Evolutionary conservation across 2,888 invertebrate genomes (phyloP), one percentile per base, ranked within the genome.

Genomic region (Spicauda simplicius): DNA sequence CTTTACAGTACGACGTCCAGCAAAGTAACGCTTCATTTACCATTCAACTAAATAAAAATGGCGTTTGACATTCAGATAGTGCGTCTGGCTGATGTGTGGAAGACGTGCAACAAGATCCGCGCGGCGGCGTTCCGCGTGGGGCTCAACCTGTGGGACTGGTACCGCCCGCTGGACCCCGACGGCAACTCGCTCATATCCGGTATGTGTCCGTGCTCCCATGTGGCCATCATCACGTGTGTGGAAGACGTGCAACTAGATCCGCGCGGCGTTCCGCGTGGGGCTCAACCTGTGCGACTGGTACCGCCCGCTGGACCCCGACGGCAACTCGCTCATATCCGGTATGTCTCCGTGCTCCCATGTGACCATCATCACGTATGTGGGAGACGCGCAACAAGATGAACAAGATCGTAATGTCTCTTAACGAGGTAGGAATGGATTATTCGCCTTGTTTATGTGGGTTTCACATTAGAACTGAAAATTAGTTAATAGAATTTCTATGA

Each of bases 341-440:
- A 77, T 20, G n/a, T n/a, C 37, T 12, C 37, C 37, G 25, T 25
- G 2, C 25, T 25, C 2, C 25, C 25, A 25, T 5, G 25, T 25
- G 3, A 4, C 3, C 25, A 25, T 25, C 25, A n/a, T n/a, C n/a
- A n/a, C n/a, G n/a, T 84, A 95, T 97, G 64, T 97, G 97, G 97
- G 94, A 96, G 80, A 96, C 96, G 25, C 96, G 96, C 89, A 96
- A 97, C 87, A 97, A 97, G 94, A 96, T 97, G n/a, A n/a, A n/a
- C n/a, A n/a, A n/a, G n/a, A n/a, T n/a, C n/a, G n/a, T n/a, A n/a
- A n/a, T n/a, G n/a, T n/a, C n/a, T n/a, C n/a, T n/a, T n/a, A n/a
- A n/a, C n/a, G n/a, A n/a, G n/a, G n/a, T n/a, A n/a, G n/a, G n/a
- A n/a, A n/a, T n/a, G n/a, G n/a, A n/a, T n/a, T n/a, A n/a, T n/a